Evolutionary conservation across 1,140 invertebrate species (phyloP).

Genomic region (Aphaenogaster floridana): DNA sequence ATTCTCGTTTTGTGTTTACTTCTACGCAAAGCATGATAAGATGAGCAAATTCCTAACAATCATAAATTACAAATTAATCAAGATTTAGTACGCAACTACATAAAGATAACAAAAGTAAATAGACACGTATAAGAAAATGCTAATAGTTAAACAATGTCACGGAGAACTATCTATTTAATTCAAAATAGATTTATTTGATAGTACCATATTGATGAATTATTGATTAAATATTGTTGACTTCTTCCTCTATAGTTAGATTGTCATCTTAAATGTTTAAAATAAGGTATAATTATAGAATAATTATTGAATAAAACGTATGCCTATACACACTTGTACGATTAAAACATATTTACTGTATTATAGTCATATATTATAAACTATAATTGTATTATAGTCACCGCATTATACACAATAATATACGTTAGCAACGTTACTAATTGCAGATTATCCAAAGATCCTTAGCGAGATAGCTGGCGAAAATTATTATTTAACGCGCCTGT

Average conservation of each 20-base stretch:
- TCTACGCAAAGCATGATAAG: slow-evolving; percentile 13
- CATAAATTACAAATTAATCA: slow-evolving; percentile 21
- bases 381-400: not conserved
- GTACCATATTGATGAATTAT: not conserved
- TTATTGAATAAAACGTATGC: not conserved
- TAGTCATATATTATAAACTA: too few species aligned
- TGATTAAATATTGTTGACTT: not conserved
- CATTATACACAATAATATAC: not conserved
- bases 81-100: not conserved
- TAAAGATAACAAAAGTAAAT: slow-evolving; percentile 20
- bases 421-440: slow-evolving; percentile 5
- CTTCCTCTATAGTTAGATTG: not conserved
- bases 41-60: not conserved
- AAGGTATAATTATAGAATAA: not conserved
- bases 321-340: not conserved
- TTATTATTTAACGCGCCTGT: slow-evolving; percentile 10
- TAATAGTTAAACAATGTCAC: not conserved
- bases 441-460: slow-evolving; percentile 16
- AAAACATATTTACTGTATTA: not conserved
- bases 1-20: not conserved
- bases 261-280: not conserved
- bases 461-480: not conserved
- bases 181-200: not conserved
- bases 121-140: not conserved
- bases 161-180: not conserved